Conservation (phyloP, 2,113 vertebrate genomes). For the Silurus meridionalis region DNA sequence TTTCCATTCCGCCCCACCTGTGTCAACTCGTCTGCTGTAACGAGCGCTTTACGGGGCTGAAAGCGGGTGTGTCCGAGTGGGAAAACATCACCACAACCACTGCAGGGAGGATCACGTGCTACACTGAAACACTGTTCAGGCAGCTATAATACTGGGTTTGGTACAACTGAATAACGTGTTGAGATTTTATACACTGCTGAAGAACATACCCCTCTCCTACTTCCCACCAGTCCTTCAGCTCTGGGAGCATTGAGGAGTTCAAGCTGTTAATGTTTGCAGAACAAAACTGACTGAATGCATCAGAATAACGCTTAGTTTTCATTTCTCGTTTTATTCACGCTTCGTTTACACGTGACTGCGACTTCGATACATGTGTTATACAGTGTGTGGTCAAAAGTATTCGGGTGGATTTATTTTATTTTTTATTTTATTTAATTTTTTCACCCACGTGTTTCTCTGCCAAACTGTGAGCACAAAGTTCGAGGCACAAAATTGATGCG, state of each 20-base stretch:
- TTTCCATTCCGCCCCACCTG: slow-evolving; percentile 18
- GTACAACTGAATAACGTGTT: neutral
- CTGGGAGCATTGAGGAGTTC: neutral
- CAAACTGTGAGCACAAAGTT: no score
- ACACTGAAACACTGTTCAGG: neutral
- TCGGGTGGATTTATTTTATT: no score
- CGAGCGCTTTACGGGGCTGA: neutral
- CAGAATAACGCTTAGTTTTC: no score
- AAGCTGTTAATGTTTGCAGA: no score
- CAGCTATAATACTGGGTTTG: neutral
- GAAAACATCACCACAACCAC: neutral
- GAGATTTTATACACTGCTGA: neutral
- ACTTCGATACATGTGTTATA: no score
- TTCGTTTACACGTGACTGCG: no score
- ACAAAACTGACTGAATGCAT: no score
- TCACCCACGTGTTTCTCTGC: no score
- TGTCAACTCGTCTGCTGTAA: slow-evolving; percentile 7
- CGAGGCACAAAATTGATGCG: no score
- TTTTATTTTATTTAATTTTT: no score
- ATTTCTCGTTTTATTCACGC: no score
- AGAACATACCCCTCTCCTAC: neutral
- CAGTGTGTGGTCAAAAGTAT: no score
- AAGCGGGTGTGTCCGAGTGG: neutral
- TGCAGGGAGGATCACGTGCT: neutral
- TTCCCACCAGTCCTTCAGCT: neutral